A percentile compares a stretch with the other conserved stretches of the same genome.
Evolutionary conservation across 2,113 vertebrate species (phyloP).

Genomic region (Cheirogaleus medius): DNA sequence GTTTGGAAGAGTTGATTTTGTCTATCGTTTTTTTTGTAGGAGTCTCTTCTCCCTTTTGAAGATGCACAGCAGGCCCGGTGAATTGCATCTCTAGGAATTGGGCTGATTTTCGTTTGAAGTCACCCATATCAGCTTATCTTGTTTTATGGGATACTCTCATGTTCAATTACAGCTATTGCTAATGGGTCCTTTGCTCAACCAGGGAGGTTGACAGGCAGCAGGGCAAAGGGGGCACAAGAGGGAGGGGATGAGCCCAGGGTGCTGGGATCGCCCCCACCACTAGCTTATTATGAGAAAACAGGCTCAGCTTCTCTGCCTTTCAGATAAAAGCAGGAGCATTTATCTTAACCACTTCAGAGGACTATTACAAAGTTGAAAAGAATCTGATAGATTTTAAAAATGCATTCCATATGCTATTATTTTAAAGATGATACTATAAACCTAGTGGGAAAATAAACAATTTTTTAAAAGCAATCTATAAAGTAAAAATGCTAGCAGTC

Average conservation of each 20-base stretch:
- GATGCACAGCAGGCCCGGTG: background rate
- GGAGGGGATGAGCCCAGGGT: background rate
- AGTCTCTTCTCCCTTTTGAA: background rate
- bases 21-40: background rate
- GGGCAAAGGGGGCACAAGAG: background rate
- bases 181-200: background rate
- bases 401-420: background rate
- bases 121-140: slow-evolving; percentile 21
- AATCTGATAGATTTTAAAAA: background rate
- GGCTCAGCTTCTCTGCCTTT: background rate
- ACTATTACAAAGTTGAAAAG: background rate
- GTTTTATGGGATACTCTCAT: slow-evolving; percentile 7
- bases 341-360: background rate
- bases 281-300: background rate
- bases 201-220: background rate
- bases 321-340: slow-evolving; percentile 1
- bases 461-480: background rate
- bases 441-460: background rate
- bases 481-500: background rate
- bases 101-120: slow-evolving; percentile 35
- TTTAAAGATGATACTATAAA: slow-evolving; percentile 32
- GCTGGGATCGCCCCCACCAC: background rate
- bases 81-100: background rate
- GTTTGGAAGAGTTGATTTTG: background rate
- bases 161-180: slow-evolving; percentile 32